Evolutionary conservation across 1,140 invertebrate species (phyloP), one percentile per base, ranked within the genome.

Genomic region (Pseudomyrmex concolor): DNA sequence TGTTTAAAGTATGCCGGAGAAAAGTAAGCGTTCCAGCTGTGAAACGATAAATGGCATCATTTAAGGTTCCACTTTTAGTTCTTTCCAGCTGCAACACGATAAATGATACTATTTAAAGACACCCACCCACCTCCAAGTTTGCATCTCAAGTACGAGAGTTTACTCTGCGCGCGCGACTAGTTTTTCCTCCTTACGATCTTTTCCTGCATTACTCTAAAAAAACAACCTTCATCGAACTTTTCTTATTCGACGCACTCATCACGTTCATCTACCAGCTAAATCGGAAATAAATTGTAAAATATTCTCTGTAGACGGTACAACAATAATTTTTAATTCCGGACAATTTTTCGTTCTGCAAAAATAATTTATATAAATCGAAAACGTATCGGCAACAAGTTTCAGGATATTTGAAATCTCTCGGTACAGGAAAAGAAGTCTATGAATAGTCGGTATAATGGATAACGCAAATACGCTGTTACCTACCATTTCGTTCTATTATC

Each of bases 11-110:
- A 84, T 84, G 68, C 86, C 68, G 68, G 8, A 76, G 62, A 50
- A 60, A 88, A 86, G 84, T 67, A 88, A 86, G 84, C 54, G 62
- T 89, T 89, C 86, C 74, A 57, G 73, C 67, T 72, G 86, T 70
- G 87, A 55, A 19, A 86, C 87, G 87, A 89, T 89, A 89, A 89
- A 89, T 84, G 80, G 87, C 76, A 84, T 74, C 88, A 83, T 89
- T 89, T 89, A 89, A 89, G 70, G 87, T 88, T 84, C 81, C 67
- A 72, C 81, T 84, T 89, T 88, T 83, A 85, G 80, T 83, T 85
- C 80, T 83, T 88, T 89, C 87, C 86, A 88, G 74, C 76, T 74
- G 70, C 81, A 34, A 51, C 66, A 83, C 84, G 84, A 89, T 86
- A 89, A 89, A 88, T 89, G 84, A 68, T 76, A 68, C 60, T 84